These are phyloP conservation scores for Ctenopoma kingsleyae DNA, from an alignment of 2,797 vertebrate species.

Conservation along the genomic window DNA sequence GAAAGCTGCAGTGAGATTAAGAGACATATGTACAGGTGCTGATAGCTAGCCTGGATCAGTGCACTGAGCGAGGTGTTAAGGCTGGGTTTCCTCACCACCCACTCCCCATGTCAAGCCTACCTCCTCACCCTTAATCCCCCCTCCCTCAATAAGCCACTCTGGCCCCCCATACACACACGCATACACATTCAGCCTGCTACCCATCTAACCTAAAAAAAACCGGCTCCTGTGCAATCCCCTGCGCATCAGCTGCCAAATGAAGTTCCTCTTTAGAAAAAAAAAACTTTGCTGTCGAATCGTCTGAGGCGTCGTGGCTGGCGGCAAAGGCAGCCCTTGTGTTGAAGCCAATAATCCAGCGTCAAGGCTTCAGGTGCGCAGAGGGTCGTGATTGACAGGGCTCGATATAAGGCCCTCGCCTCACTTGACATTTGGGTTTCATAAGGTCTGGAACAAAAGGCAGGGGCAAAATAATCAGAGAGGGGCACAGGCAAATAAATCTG, in stretches of 20 bases:
- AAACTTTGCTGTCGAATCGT: conserved; percentile 88
- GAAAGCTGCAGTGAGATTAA: conserved; percentile 83
- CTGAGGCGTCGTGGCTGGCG: conserved; percentile 81
- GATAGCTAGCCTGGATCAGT: conserved; percentile 90
- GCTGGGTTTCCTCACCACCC: conserved; percentile 85
- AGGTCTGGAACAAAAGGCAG: conserved; percentile 88
- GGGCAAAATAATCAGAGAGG: conserved; percentile 87
- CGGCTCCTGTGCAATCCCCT: conserved; percentile 89
- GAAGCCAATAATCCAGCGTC: conserved; percentile 94
- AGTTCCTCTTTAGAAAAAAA: conserved; percentile 88
- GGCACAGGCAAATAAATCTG: conserved; percentile 89
- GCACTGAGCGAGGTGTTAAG: conserved; percentile 90
- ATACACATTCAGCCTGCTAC: conserved; percentile 47
- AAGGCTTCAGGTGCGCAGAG: conserved; percentile 89
- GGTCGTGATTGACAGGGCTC: conserved; percentile 94
- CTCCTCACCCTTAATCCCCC: conserved; percentile 60
- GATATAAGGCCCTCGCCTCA: conserved; percentile 94
- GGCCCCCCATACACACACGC: conserved; percentile 33
- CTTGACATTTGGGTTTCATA: conserved; percentile 98
- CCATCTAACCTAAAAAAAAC: conserved; percentile 63
- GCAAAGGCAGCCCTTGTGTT: conserved; percentile 90
- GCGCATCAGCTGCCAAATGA: conserved; percentile 97
- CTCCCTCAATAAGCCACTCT: conserved; percentile 58
- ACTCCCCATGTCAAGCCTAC: conserved; percentile 45
- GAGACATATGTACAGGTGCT: conserved; percentile 91